Evolutionary conservation across 2,797 vertebrate species (phyloP).

Genomic region (Dendrocincla tyrannina): DNA sequence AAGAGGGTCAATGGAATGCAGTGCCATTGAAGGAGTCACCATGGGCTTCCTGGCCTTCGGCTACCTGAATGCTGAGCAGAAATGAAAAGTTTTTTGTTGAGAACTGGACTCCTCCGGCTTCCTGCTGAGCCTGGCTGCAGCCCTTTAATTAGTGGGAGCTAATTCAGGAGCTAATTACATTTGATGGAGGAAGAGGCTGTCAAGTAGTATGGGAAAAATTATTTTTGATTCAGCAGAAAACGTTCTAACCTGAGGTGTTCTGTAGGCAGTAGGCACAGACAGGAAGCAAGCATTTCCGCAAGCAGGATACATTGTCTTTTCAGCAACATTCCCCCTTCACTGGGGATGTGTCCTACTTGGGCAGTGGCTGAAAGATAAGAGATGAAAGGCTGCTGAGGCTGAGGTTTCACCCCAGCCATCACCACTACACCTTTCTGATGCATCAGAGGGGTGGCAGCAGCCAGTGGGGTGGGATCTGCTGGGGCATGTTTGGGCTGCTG

Average conservation of each 20-base stretch:
- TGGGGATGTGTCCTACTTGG: background rate
- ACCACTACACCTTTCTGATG: background rate
- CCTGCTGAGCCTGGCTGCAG: background rate
- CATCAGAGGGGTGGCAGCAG: background rate
- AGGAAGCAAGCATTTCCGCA: background rate
- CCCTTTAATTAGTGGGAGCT: constrained; percentile 7
- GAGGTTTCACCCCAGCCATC: background rate
- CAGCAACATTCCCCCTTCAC: background rate
- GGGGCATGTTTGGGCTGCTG: background rate
- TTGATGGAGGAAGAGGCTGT: background rate
- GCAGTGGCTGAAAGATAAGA: background rate
- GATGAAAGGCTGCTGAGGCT: background rate
- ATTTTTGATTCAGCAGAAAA: constrained; percentile 6
- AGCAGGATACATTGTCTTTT: background rate
- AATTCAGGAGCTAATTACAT: background rate
- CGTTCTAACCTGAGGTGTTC: background rate
- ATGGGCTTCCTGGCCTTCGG: background rate
- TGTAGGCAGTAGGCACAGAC: background rate
- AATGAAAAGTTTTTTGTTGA: background rate
- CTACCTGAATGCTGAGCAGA: background rate
- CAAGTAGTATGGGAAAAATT: background rate
- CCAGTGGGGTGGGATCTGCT: background rate
- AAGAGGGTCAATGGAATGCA: rapidly evolving
- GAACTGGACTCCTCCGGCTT: background rate
- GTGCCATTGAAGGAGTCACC: background rate